Evolutionary conservation across 2,113 vertebrate species (phyloP).

Genomic region (Varanus salvator): DNA sequence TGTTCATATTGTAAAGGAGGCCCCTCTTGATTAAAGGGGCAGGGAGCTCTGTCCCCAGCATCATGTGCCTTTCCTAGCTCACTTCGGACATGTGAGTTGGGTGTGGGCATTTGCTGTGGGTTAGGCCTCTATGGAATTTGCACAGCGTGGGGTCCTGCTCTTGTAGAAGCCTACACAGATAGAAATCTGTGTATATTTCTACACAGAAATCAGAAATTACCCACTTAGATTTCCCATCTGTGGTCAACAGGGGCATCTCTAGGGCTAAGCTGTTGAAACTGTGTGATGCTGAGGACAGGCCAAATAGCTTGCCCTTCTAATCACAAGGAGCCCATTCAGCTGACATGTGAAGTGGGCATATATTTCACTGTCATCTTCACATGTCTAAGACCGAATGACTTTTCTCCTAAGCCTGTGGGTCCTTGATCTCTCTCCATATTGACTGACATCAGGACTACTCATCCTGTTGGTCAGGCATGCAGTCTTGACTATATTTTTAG

Average conservation of each 20-base stretch:
- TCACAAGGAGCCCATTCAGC: too few species aligned
- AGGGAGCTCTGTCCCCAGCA: too few species aligned
- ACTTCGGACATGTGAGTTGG: not conserved
- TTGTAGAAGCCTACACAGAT: not conserved
- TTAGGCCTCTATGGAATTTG: not conserved
- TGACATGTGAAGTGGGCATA: too few species aligned
- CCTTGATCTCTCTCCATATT: not conserved
- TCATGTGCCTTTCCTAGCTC: not conserved
- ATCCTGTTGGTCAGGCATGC: not conserved
- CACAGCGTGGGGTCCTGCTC: not conserved
- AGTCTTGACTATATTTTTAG: too few species aligned
- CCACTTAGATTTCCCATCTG: not conserved
- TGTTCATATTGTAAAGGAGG: too few species aligned
- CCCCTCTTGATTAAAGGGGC: too few species aligned
- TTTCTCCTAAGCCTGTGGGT: not conserved
- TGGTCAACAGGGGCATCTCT: not conserved
- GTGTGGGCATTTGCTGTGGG: not conserved
- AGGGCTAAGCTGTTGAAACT: not conserved
- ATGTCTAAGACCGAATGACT: not conserved
- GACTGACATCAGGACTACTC: not conserved
- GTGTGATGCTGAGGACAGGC: not conserved
- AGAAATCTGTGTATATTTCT: not conserved
- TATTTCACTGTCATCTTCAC: not conserved
- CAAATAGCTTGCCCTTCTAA: not conserved
- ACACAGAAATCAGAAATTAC: too few species aligned